Conservation (phyloP, 2,797 vertebrate genomes). For the Dendrocincla fuliginosa region DNA sequence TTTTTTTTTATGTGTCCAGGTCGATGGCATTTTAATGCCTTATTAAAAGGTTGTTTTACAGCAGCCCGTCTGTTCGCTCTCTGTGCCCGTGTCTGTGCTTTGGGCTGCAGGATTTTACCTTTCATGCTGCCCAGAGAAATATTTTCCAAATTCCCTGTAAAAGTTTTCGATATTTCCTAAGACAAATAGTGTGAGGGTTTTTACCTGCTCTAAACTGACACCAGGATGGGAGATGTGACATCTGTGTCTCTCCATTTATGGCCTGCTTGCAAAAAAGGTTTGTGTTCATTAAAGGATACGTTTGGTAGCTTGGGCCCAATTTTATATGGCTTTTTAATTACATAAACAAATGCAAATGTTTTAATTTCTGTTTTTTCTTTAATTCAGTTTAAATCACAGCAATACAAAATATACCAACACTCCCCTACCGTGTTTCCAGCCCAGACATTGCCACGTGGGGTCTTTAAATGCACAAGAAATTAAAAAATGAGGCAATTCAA, state of each 20-base stretch:
- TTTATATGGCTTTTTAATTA: slow-evolving; percentile 7
- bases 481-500: not conserved
- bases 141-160: slow-evolving; percentile 77
- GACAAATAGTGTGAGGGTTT: slow-evolving; percentile 62
- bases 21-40: slow-evolving; percentile 85
- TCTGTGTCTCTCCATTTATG: not conserved
- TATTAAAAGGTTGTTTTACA: slow-evolving; percentile 81
- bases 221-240: slow-evolving; percentile 45
- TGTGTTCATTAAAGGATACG: slow-evolving; percentile 12
- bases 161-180: slow-evolving; percentile 74
- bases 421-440: not conserved
- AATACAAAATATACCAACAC: not conserved
- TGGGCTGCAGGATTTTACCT: slow-evolving; percentile 73
- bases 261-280: slow-evolving; percentile 44
- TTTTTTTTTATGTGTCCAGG: slow-evolving; percentile 76
- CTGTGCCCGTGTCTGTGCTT: slow-evolving; percentile 76
- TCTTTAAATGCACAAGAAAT: not conserved
- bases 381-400: slow-evolving; percentile 5
- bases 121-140: slow-evolving; percentile 74
- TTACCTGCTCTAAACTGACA: slow-evolving; percentile 61
- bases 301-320: not conserved
- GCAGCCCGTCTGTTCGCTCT: slow-evolving; percentile 77
- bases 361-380: slow-evolving; percentile 37
- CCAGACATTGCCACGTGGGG: not conserved
- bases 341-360: slow-evolving; percentile 36